Evolutionary conservation across 2,113 vertebrate genomes (phyloP).

Genomic region (Elgaria multicarinata): DNA sequence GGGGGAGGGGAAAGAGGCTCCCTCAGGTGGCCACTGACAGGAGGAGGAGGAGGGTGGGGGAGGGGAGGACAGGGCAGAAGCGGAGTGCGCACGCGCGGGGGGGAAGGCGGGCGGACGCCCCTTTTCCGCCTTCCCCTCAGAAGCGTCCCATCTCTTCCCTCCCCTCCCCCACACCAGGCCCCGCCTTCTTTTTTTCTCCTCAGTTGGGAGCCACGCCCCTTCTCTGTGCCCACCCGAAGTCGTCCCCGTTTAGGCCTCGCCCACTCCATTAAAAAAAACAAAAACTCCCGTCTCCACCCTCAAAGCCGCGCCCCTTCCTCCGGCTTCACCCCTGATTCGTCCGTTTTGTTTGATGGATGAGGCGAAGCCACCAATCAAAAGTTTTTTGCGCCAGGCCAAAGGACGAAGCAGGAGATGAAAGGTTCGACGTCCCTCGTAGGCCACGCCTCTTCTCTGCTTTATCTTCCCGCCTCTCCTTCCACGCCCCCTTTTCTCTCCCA

Average conservation of each 20-base stretch:
- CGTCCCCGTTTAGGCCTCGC: too few species aligned
- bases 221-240: too few species aligned
- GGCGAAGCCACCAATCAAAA: neutral
- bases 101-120: neutral
- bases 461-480: neutral
- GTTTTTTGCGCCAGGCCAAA: neutral
- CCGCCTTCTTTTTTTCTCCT: neutral
- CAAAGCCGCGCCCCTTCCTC: too few species aligned
- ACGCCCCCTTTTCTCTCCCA: neutral
- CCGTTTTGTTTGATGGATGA: neutral
- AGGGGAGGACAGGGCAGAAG: neutral
- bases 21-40: slow-evolving; percentile 67
- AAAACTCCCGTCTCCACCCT: too few species aligned
- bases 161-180: too few species aligned
- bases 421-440: neutral
- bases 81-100: neutral
- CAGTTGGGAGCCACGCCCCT: neutral
- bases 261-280: too few species aligned
- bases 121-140: neutral
- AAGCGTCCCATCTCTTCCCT: too few species aligned
- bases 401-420: neutral
- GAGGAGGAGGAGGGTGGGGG: slow-evolving; percentile 25
- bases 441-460: neutral
- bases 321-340: too few species aligned
- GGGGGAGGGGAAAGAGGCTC: slow-evolving; percentile 56